Evolutionary conservation across 2,113 vertebrate species (phyloP).

Genomic region (Daubentonia madagascariensis): DNA sequence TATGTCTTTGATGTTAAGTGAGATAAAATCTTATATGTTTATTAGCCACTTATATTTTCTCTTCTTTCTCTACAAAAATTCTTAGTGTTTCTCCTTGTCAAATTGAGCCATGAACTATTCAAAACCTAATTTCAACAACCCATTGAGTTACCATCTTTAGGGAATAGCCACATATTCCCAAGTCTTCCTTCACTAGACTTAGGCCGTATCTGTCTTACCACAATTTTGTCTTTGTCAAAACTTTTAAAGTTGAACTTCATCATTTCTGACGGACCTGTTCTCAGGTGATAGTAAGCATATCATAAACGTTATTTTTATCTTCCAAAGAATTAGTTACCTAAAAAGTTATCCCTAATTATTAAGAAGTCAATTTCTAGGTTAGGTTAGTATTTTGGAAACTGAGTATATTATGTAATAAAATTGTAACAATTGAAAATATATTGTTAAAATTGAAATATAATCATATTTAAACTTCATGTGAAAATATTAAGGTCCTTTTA

Average conservation of each 20-base stretch:
- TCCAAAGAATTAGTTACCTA: neutral
- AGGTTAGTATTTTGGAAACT: neutral
- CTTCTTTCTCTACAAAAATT: neutral
- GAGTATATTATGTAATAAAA: neutral
- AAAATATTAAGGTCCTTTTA: neutral
- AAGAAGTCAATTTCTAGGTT: neutral
- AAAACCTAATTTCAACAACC: neutral
- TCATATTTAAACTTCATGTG: neutral
- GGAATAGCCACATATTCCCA: too few relatives aligned
- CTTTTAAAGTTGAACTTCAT: neutral
- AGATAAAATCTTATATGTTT: neutral
- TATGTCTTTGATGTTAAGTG: neutral
- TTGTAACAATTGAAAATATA: neutral
- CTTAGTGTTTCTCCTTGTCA: neutral
- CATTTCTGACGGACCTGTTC: neutral
- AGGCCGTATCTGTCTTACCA: neutral
- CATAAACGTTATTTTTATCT: neutral
- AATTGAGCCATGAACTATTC: neutral
- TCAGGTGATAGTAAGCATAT: neutral
- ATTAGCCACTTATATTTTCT: neutral
- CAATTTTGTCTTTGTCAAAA: neutral
- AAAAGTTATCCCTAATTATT: neutral
- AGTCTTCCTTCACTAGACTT: neutral
- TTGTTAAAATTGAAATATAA: neutral
- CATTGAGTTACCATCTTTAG: neutral